These are phyloP conservation scores for Eupristina koningsbergeri DNA, from an alignment of 1,140 invertebrate genomes.

Conservation along the genomic window DNA sequence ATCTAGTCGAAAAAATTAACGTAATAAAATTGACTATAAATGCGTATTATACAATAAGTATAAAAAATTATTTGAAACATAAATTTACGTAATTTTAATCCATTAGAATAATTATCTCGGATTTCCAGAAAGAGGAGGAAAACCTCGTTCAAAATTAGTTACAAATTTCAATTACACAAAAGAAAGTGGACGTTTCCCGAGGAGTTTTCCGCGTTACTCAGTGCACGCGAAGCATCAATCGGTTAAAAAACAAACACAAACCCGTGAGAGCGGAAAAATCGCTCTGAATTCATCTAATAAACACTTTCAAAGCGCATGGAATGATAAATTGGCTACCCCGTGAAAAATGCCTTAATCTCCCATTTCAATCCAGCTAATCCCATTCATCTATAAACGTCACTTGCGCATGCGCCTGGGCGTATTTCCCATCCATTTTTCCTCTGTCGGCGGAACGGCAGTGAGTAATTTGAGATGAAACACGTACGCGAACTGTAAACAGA, in stretches of 20 bases:
- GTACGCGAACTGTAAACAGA: conserved; percentile 17
- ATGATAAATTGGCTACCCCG: conserved; percentile 17
- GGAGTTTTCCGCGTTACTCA: background rate
- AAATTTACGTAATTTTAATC: background rate
- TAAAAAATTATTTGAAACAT: background rate
- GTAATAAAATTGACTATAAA: background rate
- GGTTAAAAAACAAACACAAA: conserved; percentile 9
- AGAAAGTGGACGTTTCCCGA: background rate
- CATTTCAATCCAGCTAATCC: background rate
- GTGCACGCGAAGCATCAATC: background rate
- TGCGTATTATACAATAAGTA: background rate
- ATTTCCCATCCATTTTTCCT: background rate
- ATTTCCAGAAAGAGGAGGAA: no score
- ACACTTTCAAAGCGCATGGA: background rate
- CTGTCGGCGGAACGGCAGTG: background rate
- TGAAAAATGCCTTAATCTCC: conserved; percentile 2
- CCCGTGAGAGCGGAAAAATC: background rate
- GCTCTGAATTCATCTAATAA: background rate
- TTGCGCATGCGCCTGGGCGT: background rate
- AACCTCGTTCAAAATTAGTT: background rate
- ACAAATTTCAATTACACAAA: background rate
- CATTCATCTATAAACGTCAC: background rate
- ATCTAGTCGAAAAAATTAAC: background rate
- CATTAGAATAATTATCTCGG: background rate
- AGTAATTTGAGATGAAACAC: conserved; percentile 40